Evolutionary conservation across 2,888 invertebrate genomes (phyloP).

Genomic region (Plebejus melissa): DNA sequence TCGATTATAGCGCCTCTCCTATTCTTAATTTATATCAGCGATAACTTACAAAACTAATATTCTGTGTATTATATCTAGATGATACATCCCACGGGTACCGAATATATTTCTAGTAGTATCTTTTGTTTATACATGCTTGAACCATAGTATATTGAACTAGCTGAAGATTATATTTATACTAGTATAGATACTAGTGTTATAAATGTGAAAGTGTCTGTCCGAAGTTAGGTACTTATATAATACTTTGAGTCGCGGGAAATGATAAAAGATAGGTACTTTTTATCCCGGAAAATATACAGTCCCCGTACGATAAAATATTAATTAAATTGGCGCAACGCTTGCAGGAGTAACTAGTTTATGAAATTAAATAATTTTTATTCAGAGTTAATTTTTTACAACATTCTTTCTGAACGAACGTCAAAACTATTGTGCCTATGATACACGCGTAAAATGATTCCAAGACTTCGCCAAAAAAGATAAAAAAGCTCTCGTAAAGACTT

Average conservation of each 20-base stretch:
- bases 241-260: no score
- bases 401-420: no score
- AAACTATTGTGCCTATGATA: no score
- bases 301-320: no score
- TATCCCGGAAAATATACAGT: no score
- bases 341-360: no score
- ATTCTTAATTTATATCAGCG: neutral
- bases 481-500: neutral
- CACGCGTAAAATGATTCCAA: neutral
- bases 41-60: slow-evolving; percentile 7
- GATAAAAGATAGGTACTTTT: no score
- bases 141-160: neutral
- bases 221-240: neutral
- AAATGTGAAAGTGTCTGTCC: no score
- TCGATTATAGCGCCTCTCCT: slow-evolving; percentile 12
- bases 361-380: no score
- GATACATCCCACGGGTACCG: neutral
- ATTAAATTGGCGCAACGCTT: no score
- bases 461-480: neutral
- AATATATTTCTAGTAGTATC: neutral
- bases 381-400: no score
- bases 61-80: neutral
- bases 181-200: no score
- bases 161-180: neutral
- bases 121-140: neutral